Percentiles rank a stretch among this genome's conserved stretches.
Evolutionary conservation across 2,888 invertebrate genomes (phyloP).

Genomic region (Erebia palarica): DNA sequence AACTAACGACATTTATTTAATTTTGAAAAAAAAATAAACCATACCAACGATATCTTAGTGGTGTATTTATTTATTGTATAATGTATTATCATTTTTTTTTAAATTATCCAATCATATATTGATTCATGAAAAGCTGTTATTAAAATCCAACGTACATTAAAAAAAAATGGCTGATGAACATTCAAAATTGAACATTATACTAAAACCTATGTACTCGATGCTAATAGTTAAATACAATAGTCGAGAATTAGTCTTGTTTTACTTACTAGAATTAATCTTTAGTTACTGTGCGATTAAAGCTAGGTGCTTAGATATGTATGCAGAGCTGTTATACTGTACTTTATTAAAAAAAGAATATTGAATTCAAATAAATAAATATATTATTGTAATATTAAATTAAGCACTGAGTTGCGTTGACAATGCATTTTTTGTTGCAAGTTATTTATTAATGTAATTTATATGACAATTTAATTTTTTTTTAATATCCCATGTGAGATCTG

Average conservation of each 20-base stretch:
- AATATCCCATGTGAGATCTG: slow-evolving; percentile 59
- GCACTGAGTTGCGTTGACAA: slow-evolving; percentile 59
- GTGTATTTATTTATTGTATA: too few species aligned
- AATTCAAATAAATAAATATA: slow-evolving; percentile 22
- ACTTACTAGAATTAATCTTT: too few species aligned
- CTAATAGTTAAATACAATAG: slow-evolving; percentile 31
- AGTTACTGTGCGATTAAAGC: slow-evolving; percentile 56
- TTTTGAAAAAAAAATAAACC: too few species aligned
- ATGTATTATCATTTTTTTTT: too few species aligned
- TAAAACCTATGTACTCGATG: slow-evolving; percentile 19
- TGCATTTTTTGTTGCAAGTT: slow-evolving; percentile 66
- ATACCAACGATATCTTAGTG: too few species aligned
- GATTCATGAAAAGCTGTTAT: too few species aligned
- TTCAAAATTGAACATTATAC: not conserved
- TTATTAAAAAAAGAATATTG: slow-evolving; percentile 39
- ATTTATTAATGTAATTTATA: slow-evolving; percentile 45
- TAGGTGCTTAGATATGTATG: slow-evolving; percentile 34
- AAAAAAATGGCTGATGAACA: too few species aligned
- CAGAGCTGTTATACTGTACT: slow-evolving; percentile 31
- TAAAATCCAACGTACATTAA: too few species aligned
- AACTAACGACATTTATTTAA: too few species aligned
- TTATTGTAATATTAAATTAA: slow-evolving; percentile 41
- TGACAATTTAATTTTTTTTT: slow-evolving; percentile 52
- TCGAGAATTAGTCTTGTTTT: slow-evolving; percentile 34
- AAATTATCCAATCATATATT: too few species aligned